phyloP scores from a whole-genome alignment of 2,888 invertebrate species.

The Drosophila lacicola region DNA sequence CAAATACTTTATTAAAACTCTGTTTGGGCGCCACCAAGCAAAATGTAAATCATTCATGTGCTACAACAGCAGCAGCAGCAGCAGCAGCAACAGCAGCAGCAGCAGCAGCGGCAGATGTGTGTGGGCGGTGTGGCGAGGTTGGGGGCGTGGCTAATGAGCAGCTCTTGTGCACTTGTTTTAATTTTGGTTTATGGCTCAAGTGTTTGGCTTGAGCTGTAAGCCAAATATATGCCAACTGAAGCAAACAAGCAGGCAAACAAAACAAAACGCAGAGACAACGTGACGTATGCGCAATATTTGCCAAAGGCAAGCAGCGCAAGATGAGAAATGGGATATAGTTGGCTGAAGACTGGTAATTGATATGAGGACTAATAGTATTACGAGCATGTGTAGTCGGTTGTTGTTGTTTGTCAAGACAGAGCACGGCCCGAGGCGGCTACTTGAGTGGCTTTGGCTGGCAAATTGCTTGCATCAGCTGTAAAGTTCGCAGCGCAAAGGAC shows the following conservation, averaged over 20 bases:
- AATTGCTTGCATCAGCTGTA: conserved; percentile 53
- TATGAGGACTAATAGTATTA: conserved; percentile 64
- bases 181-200: conserved; percentile 65
- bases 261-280: conserved; percentile 23
- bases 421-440: conserved; percentile 13
- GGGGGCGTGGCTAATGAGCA: conserved; percentile 65
- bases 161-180: conserved; percentile 50
- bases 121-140: not conserved
- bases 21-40: conserved; percentile 47
- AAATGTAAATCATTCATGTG: conserved; percentile 56
- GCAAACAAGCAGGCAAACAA: conserved; percentile 13
- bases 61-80: conserved; percentile 10
- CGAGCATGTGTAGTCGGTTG: conserved; percentile 35
- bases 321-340: conserved; percentile 10
- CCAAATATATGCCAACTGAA: conserved; percentile 46
- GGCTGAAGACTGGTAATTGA: conserved; percentile 43
- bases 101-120: conserved; percentile 1
- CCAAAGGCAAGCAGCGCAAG: conserved; percentile 12
- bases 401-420: conserved; percentile 51
- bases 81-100: not conserved
- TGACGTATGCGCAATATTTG: conserved; percentile 58
- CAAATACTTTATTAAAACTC: conserved; percentile 79
- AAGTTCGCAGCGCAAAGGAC: conserved; percentile 34
- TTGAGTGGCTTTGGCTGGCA: conserved; percentile 31
- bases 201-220: conserved; percentile 52